Evolutionary conservation across 2,113 vertebrate genomes (phyloP).

Genomic region (Amphiprion ocellaris): DNA sequence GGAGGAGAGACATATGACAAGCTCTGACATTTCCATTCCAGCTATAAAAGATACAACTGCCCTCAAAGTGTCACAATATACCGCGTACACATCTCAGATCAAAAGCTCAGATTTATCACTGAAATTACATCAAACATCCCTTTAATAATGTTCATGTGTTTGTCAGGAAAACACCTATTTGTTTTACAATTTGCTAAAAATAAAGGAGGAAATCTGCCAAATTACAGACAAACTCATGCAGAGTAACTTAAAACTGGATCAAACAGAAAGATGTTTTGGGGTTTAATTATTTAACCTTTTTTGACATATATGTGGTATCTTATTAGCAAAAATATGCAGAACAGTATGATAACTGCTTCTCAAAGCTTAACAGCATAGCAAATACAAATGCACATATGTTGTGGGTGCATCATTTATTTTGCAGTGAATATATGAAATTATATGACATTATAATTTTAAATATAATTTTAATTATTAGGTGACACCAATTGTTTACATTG

Average conservation of each 20-base stretch:
- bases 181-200: constrained; percentile 9
- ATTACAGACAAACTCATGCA: constrained; percentile 20
- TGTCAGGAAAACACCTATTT: constrained; percentile 18
- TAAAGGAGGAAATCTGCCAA: constrained; percentile 22
- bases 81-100: constrained; percentile 47
- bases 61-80: constrained; percentile 75
- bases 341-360: background rate
- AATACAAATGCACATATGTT: too few species aligned
- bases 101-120: constrained; percentile 56
- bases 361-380: too few species aligned
- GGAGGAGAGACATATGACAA: constrained; percentile 68
- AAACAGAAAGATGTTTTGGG: background rate
- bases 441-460: too few species aligned
- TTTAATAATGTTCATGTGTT: constrained; percentile 41
- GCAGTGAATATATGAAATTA: background rate
- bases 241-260: background rate
- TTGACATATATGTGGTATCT: background rate
- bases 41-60: constrained; percentile 68
- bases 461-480: too few species aligned
- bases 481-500: too few species aligned
- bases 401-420: too few species aligned
- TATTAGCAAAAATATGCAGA: background rate
- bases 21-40: constrained; percentile 76
- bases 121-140: constrained; percentile 57
- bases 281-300: background rate